Evolutionary conservation across 2,113 vertebrate genomes (phyloP).

Genomic region (Pangasianodon hypophthalmus): DNA sequence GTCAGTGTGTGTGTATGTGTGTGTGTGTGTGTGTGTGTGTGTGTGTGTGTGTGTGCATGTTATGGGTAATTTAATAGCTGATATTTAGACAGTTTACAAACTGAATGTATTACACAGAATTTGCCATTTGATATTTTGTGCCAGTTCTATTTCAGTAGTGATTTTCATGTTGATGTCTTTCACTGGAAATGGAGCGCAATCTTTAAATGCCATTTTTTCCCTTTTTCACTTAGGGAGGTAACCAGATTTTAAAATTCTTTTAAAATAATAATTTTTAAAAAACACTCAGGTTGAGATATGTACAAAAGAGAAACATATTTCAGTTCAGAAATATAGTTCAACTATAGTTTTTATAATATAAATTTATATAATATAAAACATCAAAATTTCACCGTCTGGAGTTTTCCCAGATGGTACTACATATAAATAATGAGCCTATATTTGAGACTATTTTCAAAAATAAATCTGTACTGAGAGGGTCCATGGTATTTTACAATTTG

Average conservation of each 20-base stretch:
- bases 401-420: neutral
- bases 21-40: too few species aligned
- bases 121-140: neutral
- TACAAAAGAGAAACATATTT: neutral
- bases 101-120: neutral
- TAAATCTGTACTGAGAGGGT: neutral
- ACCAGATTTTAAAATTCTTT: too few species aligned
- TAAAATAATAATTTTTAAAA: too few species aligned
- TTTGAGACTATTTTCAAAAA: neutral
- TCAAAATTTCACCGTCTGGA: neutral
- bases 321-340: neutral
- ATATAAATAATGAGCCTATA: neutral
- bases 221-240: neutral
- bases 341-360: neutral
- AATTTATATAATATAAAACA: neutral
- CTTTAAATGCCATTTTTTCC: neutral
- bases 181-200: neutral
- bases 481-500: neutral
- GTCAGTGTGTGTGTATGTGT: neutral
- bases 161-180: neutral
- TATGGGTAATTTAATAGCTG: neutral
- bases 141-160: neutral
- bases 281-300: neutral
- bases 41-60: neutral
- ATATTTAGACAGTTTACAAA: neutral